phyloP scores from a whole-genome alignment of 2,113 vertebrate genomes.

The Ceratotherium simum region DNA sequence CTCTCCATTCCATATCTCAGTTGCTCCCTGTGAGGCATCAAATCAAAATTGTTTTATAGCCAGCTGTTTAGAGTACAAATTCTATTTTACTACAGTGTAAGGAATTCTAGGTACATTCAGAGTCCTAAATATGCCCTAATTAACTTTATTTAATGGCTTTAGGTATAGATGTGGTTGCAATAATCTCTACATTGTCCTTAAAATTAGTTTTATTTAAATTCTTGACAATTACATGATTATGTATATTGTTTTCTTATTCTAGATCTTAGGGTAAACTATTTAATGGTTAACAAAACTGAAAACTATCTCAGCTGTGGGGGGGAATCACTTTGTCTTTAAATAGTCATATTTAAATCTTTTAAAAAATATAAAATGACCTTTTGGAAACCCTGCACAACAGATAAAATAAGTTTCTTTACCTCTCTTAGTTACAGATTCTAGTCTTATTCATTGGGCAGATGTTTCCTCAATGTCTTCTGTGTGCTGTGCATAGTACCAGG shows the following conservation, averaged over 20 bases:
- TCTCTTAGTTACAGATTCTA: conserved; percentile 1
- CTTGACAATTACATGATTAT: neutral
- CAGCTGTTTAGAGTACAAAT: neutral
- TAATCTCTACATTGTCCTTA: conserved; percentile 17
- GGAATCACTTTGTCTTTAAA: conserved; percentile 2
- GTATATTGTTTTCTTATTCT: conserved; percentile 53
- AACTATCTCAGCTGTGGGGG: neutral
- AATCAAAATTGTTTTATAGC: conserved; percentile 21
- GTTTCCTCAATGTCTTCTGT: conserved; percentile 25
- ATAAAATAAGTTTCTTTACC: conserved; percentile 27
- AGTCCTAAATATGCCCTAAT: neutral
- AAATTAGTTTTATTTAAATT: conserved; percentile 43
- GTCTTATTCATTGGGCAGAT: neutral
- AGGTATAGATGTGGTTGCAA: neutral
- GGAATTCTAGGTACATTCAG: neutral
- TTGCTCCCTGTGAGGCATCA: neutral
- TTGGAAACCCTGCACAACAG: neutral
- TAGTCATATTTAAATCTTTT: conserved; percentile 14
- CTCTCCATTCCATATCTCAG: conserved; percentile 3
- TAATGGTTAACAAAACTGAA: conserved; percentile 52
- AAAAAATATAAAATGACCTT: conserved; percentile 32
- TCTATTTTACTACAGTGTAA: conserved; percentile 30
- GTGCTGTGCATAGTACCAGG: neutral
- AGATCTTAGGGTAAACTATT: conserved; percentile 19
- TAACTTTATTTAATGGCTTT: conserved; percentile 44